Conservation (phyloP, 2,888 invertebrate species). For the Phortica okadai region DNA sequence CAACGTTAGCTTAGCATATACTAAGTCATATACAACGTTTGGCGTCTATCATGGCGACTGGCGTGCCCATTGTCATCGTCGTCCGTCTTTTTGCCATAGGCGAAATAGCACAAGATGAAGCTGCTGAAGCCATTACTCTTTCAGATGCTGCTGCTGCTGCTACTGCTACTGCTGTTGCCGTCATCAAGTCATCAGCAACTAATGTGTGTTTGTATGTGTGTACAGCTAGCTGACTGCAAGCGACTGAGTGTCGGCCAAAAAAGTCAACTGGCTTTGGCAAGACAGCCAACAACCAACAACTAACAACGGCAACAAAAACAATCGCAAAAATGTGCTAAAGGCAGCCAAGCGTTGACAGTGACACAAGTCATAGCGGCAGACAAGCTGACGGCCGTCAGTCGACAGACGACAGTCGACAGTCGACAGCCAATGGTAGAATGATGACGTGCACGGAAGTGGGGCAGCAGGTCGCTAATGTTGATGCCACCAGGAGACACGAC, state of each 20-base stretch:
- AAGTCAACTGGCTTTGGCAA: slow-evolving; percentile 21
- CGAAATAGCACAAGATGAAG: too few species aligned
- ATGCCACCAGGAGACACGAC: neutral
- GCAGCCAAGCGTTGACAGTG: neutral
- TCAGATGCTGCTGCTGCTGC: too few species aligned
- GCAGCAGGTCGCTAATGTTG: slow-evolving; percentile 22
- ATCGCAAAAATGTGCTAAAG: neutral
- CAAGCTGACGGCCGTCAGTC: neutral
- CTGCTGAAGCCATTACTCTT: too few species aligned
- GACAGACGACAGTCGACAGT: neutral
- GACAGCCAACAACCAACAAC: neutral
- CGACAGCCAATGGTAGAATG: neutral
- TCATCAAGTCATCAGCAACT: neutral
- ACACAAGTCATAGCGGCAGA: neutral
- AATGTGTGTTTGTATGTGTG: neutral
- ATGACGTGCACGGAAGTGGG: neutral
- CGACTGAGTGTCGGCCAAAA: slow-evolving; percentile 32
- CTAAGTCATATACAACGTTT: neutral
- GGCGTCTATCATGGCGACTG: too few species aligned
- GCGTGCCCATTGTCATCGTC: neutral
- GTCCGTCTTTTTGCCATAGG: too few species aligned
- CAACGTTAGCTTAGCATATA: neutral
- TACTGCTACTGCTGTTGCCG: too few species aligned
- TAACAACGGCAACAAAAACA: slow-evolving; percentile 1
- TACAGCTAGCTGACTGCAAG: neutral